These are phyloP conservation scores for Turritopsis rubra DNA, from an alignment of 30 jellyfish, hydroid and myxozoan genomes.

Conservation along the genomic window DNA sequence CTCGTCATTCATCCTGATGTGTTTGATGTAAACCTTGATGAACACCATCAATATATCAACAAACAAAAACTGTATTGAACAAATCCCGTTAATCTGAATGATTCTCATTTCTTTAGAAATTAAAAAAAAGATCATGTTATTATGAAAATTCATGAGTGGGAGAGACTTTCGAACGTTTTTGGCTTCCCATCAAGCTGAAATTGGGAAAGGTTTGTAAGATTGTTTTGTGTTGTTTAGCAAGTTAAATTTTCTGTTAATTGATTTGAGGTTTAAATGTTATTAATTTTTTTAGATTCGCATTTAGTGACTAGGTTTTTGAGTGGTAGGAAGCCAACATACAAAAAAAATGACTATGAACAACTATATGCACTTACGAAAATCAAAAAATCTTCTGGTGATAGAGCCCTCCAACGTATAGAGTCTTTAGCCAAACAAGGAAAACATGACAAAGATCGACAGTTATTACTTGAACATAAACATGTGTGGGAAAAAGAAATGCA, in stretches of 20 bases:
- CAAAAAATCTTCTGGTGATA: constrained; percentile 54
- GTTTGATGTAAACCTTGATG: too few relatives aligned
- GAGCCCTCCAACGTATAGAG: constrained; percentile 50
- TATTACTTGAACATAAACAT: constrained; percentile 50
- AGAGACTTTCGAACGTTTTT: constrained; percentile 69
- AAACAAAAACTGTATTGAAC: too few relatives aligned
- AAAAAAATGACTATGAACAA: constrained; percentile 56
- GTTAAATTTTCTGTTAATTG: background rate
- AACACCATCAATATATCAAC: too few relatives aligned
- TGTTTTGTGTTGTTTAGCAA: background rate
- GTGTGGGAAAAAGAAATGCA: constrained; percentile 67
- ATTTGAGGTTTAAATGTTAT: background rate
- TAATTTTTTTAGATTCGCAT: constrained; percentile 35
- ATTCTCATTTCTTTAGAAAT: background rate
- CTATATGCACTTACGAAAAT: constrained; percentile 46
- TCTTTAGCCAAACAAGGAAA: constrained; percentile 30
- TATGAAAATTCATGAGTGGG: constrained; percentile 61
- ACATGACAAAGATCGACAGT: constrained; percentile 39
- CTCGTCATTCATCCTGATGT: too few relatives aligned
- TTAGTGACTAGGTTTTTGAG: constrained; percentile 44
- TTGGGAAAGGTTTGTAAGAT: constrained; percentile 43
- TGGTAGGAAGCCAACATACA: constrained; percentile 52
- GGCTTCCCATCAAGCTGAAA: constrained; percentile 64
- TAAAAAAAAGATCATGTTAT: background rate
- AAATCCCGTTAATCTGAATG: background rate